These are phyloP conservation scores for Crossocerus cetratus DNA, from an alignment of 2,888 invertebrate species.

Conservation along the genomic window DNA sequence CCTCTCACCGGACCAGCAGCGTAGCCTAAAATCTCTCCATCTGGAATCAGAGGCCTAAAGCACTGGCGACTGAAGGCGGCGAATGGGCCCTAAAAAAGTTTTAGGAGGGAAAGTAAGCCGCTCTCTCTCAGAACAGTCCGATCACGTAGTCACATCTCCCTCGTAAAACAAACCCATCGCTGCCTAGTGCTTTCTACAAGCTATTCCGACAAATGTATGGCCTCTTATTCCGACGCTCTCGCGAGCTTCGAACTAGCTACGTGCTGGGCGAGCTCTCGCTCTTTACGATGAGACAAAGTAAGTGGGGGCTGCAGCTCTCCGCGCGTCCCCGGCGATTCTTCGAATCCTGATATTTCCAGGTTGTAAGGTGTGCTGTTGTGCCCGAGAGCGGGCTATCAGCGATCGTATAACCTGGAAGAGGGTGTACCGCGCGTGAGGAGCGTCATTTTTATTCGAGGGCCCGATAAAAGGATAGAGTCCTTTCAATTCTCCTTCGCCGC, in stretches of 20 bases:
- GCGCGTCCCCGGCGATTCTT: constrained; percentile 19
- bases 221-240: constrained; percentile 19
- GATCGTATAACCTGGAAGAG: not conserved
- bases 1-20: not conserved
- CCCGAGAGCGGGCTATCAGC: not conserved
- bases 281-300: constrained; percentile 26
- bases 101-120: constrained; percentile 42
- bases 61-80: constrained; percentile 36
- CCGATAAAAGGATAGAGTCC: not conserved
- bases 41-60: constrained; percentile 43
- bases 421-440: not conserved
- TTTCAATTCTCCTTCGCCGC: not conserved
- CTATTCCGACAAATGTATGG: constrained; percentile 37
- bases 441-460: not conserved
- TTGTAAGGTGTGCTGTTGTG: not conserved
- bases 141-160: constrained; percentile 74
- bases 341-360: constrained; percentile 6
- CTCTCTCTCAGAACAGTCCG: constrained; percentile 59
- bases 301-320: constrained; percentile 8
- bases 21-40: constrained; percentile 14
- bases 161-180: constrained; percentile 57
- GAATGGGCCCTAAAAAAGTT: constrained; percentile 64
- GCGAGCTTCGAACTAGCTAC: constrained; percentile 25
- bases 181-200: constrained; percentile 25
- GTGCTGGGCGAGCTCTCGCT: constrained; percentile 11